phyloP scores from a whole-genome alignment of 2,888 invertebrate species.

The Pterobdella sp. region DNA sequence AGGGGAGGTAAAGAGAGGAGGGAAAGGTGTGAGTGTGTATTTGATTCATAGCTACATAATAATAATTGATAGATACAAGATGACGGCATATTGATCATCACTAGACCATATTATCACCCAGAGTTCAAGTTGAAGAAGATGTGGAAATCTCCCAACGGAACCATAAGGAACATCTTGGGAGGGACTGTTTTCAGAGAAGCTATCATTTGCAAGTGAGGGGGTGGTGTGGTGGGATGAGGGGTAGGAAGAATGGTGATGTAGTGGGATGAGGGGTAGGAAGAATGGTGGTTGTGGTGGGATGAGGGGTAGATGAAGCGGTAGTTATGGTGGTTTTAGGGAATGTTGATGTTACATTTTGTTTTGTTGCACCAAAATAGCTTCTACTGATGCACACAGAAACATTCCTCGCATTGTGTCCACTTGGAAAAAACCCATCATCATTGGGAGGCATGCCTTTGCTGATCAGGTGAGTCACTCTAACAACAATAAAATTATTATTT shows the following conservation, averaged over 20 bases:
- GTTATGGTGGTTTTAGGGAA: no score
- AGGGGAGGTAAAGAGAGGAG: not conserved
- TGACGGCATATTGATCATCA: not conserved
- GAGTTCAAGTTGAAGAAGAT: slow-evolving; percentile 58
- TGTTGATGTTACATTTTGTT: no score
- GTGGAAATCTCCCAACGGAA: slow-evolving; percentile 59
- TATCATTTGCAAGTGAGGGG: slow-evolving; percentile 57
- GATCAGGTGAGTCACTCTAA: slow-evolving; percentile 62
- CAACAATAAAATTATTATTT: not conserved
- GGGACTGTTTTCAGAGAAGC: slow-evolving; percentile 58
- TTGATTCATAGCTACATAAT: not conserved
- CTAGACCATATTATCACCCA: no score
- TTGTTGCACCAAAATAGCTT: no score
- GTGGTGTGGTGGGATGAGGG: no score
- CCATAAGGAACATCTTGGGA: slow-evolving; percentile 56
- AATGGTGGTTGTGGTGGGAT: no score
- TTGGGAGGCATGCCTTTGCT: slow-evolving; percentile 81
- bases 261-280: no score
- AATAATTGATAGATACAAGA: not conserved
- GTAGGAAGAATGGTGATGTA: no score
- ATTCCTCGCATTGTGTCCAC: slow-evolving; percentile 87
- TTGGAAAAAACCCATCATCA: slow-evolving; percentile 93
- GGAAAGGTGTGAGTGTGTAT: not conserved
- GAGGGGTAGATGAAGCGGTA: no score
- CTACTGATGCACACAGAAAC: no score